Conservation (phyloP, 92 coral and sea anemone genomes). For the Zoanthus solanderi region DNA sequence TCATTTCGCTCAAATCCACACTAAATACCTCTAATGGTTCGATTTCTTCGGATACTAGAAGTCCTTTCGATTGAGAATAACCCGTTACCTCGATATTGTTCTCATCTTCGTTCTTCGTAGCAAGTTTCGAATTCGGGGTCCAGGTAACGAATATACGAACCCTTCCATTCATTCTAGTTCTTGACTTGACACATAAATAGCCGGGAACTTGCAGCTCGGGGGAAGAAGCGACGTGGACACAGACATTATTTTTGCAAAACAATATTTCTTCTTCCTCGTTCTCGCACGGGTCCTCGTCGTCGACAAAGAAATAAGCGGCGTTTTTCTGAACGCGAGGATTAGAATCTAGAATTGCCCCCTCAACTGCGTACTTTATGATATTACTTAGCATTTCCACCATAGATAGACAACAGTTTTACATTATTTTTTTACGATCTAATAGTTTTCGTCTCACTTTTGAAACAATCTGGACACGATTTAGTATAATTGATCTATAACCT, state of each 20-base stretch:
- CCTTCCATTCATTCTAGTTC: constrained; percentile 82
- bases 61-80: neutral
- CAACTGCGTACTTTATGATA: constrained; percentile 81
- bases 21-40: constrained; percentile 71
- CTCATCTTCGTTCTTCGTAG: constrained; percentile 20
- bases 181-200: constrained; percentile 83
- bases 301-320: constrained; percentile 72
- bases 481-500: too few species aligned
- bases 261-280: constrained; percentile 84
- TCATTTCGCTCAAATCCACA: constrained; percentile 96
- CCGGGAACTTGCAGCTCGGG: constrained; percentile 81
- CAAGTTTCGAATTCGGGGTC: constrained; percentile 90
- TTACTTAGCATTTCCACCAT: constrained; percentile 78
- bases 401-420: neutral
- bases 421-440: too few species aligned
- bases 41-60: constrained; percentile 50
- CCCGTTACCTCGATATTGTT: constrained; percentile 2
- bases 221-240: constrained; percentile 70
- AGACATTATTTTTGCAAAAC: constrained; percentile 95
- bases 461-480: too few species aligned
- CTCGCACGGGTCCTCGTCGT: constrained; percentile 76
- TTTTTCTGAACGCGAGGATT: constrained; percentile 52
- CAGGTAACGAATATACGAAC: constrained; percentile 84
- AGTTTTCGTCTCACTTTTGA: too few species aligned
- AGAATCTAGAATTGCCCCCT: constrained; percentile 68